Conservation (phyloP, 2,888 invertebrate genomes). For the Cosmopolites sordidus region DNA sequence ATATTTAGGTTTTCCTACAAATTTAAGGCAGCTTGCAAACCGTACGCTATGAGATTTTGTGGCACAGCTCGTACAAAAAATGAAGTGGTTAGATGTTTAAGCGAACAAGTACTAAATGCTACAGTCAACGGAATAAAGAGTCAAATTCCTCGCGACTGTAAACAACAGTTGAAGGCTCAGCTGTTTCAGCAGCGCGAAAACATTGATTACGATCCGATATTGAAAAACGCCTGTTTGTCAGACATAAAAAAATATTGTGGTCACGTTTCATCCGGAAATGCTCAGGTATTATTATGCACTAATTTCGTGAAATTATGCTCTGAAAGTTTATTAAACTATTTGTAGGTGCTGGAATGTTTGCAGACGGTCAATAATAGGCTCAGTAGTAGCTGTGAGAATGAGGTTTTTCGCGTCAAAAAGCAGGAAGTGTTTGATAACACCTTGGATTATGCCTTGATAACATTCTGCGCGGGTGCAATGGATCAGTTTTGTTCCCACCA, state of each 20-base stretch:
- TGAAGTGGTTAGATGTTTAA: slow-evolving; percentile 81
- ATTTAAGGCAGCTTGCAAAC: slow-evolving; percentile 91
- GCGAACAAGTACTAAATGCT: slow-evolving; percentile 87
- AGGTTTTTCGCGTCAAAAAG: slow-evolving; percentile 79
- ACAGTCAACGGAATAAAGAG: slow-evolving; percentile 72
- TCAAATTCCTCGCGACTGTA: slow-evolving; percentile 80
- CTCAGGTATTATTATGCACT: slow-evolving; percentile 50
- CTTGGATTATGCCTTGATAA: slow-evolving; percentile 79
- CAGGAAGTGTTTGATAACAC: slow-evolving; percentile 83
- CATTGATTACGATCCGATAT: slow-evolving; percentile 76
- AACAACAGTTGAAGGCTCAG: slow-evolving; percentile 86
- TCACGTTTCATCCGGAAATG: slow-evolving; percentile 63
- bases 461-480: slow-evolving; percentile 82
- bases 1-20: slow-evolving; percentile 54
- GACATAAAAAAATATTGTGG: slow-evolving; percentile 75
- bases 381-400: slow-evolving; percentile 67
- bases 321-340: slow-evolving; percentile 8
- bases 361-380: slow-evolving; percentile 60
- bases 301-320: neutral
- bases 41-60: slow-evolving; percentile 67
- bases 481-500: slow-evolving; percentile 75
- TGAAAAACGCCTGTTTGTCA: slow-evolving; percentile 74
- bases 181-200: slow-evolving; percentile 89
- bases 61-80: slow-evolving; percentile 68
- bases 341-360: slow-evolving; percentile 77